Conservation (phyloP, 1,140 invertebrate species). For the Zaprionus ghesquierei region DNA sequence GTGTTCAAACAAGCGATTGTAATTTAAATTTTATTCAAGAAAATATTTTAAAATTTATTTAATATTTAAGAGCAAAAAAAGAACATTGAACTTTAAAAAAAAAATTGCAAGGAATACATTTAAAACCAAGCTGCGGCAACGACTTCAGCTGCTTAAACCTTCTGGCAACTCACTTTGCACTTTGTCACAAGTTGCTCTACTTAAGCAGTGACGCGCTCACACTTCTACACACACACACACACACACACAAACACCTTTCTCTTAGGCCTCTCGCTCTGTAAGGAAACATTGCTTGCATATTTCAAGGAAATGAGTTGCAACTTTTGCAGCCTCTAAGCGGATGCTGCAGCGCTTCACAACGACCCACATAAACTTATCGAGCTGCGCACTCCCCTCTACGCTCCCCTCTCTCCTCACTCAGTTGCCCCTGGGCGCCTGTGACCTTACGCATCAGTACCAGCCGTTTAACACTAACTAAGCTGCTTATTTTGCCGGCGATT, state of each 20-base stretch:
- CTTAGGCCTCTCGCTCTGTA: not conserved
- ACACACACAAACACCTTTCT: not conserved
- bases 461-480: constrained; percentile 78
- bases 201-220: not conserved
- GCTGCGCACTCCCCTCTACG: not conserved
- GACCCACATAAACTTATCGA: not conserved
- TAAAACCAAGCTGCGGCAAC: not conserved
- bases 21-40: too few relatives aligned
- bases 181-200: not conserved
- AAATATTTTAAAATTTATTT: too few relatives aligned
- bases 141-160: not conserved
- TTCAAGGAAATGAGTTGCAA: constrained; percentile 32
- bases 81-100: too few relatives aligned
- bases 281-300: constrained; percentile 3
- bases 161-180: not conserved
- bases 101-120: not conserved
- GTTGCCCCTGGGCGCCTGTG: not conserved
- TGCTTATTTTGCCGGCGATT: constrained; percentile 56
- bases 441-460: constrained; percentile 50
- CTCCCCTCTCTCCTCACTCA: not conserved
- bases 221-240: constrained; percentile 1
- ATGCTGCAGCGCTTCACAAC: not conserved
- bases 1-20: too few relatives aligned
- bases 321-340: not conserved
- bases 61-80: too few relatives aligned